These are phyloP conservation scores for Papilio elwesi DNA, from an alignment of 2,888 invertebrate genomes.

Conservation along the genomic window DNA sequence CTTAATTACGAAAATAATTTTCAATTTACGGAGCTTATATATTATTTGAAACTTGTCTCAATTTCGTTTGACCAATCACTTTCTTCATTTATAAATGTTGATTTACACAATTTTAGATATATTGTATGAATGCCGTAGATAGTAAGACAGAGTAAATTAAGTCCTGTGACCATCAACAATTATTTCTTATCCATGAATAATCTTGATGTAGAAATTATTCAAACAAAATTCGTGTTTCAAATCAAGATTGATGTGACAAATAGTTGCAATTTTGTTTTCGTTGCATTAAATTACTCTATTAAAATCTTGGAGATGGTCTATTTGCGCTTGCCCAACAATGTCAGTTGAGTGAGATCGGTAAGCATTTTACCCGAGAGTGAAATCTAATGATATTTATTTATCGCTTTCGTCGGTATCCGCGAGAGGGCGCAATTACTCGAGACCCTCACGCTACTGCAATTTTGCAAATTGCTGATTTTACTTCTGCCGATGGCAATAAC, in stretches of 20 bases:
- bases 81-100: no score
- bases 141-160: neutral
- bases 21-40: neutral
- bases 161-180: neutral
- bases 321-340: conserved; percentile 22
- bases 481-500: conserved; percentile 71
- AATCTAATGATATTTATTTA: conserved; percentile 73
- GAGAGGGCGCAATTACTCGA: conserved; percentile 72
- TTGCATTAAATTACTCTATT: conserved; percentile 28
- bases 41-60: no score
- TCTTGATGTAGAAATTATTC: conserved; percentile 18
- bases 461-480: conserved; percentile 78
- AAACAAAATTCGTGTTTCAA: conserved; percentile 9
- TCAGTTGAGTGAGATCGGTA: conserved; percentile 21
- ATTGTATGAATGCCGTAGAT: no score
- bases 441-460: conserved; percentile 74
- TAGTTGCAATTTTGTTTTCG: conserved; percentile 29
- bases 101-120: no score
- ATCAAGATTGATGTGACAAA: conserved; percentile 25
- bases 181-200: conserved; percentile 11
- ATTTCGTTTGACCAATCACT: no score
- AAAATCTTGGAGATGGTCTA: conserved; percentile 2
- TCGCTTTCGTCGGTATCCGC: conserved; percentile 55
- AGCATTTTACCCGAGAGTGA: conserved; percentile 50
- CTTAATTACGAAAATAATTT: neutral